Base-by-base conservation (phyloP, 2,113 vertebrate species). In the Onychostruthus taczanowskii region DNA sequence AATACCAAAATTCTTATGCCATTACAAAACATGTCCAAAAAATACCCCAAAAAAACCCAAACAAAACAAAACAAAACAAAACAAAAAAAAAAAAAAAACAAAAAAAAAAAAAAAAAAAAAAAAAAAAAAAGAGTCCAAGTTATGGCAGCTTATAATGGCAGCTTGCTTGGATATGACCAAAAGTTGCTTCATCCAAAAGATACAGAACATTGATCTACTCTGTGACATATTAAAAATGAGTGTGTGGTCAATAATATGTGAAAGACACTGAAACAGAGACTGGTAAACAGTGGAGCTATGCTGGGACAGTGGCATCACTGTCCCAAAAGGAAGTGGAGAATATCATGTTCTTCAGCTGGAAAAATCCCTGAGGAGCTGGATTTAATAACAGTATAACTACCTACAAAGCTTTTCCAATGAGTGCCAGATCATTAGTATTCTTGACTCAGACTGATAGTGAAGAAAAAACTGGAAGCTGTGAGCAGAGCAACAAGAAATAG, bases 1-100 rank as follows among this genome's bases (percentile, higher is more conserved):
- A 16, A 5, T 89, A 89, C 95, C 94, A 97, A 75, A 87, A 97
- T 55, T 93, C 53, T 80, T 79, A 76, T 52, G 91, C 83, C 95
- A 92, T 93, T 93, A 92, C 46, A 91, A 92, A 94, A 96, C 78
- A 90, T 7, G 30, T 83, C 93, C 84, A 95, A 62, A 66, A 79
- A 41, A n/a, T n/a, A n/a, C n/a, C n/a, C n/a, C n/a, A n/a, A 41
- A 41, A 41, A 41, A 97, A 37, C 7, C 7, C 93, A 83, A 95
- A 62, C 63, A 79, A 39, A 39, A 39, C 37, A 39, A 39, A 97
- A 95, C 59, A 66, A 79, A 39, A 39, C 10, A 39, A 39, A 97
- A 95, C 59, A 66, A 79, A 39, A 39, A 11, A 39, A 41, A 97
- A 37, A 41, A 41, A 41, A 41, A 97, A 95, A 62, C 63, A 79